Base-by-base conservation (phyloP, 2,797 vertebrate genomes). In the Kryptopterus vitreolus region DNA sequence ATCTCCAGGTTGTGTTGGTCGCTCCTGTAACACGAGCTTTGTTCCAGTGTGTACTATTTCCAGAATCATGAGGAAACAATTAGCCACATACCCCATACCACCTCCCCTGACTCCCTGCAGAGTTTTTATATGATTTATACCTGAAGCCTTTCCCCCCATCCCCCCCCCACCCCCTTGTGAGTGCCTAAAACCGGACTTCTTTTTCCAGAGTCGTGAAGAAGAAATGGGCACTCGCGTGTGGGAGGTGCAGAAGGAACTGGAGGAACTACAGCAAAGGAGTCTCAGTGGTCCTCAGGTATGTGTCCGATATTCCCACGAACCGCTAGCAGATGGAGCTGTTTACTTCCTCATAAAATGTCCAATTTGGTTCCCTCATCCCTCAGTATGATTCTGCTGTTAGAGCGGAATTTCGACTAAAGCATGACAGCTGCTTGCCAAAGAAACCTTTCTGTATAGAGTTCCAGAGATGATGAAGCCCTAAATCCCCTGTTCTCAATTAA, bases 181-280 rank as follows among this genome's bases (percentile, higher is more conserved):
- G 7, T 7, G 7, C 38, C 38, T 43, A 6, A 43, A 43, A 43
- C 38, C 10, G 38, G 6, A 43, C 38, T 61, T 72, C 53, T 81
- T 75, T 53, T 63, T 65, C 16, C 89, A 99, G 98, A 93, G 88
- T 89, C 95, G 96, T 86, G 98, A 99, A 87, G 96, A 96, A 79
- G 98, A 99, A 93, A 99, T 99, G 98, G 94, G 96, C 29, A 91
- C 88, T 70, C 92, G 96, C 90, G 97, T 99, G 83, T 92, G 91
- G 76, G 95, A 97, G 82, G 89, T 98, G 61, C 95, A 99, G 88
- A 92, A 94, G 69, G 95, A 97, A 61, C 90, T 98, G 58, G 93
- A 96, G 83, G 92, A 95, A 26, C 82, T 98, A 38, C 94, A 94
- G 84, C 87, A 93, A 63, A 89, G 81, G 76, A 90, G 81, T 80